Percentiles rank a stretch among this genome's conserved stretches.
Evolutionary conservation across 2,888 invertebrate genomes (phyloP).

Genomic region (Hedychridium roseum): DNA sequence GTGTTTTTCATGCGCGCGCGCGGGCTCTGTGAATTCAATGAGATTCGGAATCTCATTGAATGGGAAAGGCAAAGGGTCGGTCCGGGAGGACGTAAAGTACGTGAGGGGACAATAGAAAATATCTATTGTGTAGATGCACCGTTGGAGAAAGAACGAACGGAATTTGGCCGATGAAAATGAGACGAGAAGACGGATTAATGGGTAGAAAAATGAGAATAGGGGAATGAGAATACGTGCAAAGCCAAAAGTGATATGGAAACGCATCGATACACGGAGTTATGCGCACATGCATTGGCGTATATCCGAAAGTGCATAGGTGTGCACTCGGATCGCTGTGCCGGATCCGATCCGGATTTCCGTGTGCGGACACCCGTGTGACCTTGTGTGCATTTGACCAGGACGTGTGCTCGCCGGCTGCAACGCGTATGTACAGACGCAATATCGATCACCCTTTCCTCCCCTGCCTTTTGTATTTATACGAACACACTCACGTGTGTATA

Average conservation of each 20-base stretch:
- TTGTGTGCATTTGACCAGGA: slow-evolving; percentile 51
- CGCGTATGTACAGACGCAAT: slow-evolving; percentile 51
- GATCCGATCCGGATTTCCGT: slow-evolving; percentile 56
- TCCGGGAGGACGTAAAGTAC: not conserved
- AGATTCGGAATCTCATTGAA: too few relatives aligned
- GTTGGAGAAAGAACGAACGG: too few relatives aligned
- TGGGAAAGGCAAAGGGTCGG: slow-evolving; percentile 2
- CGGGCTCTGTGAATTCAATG: too few relatives aligned
- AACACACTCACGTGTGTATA: too few relatives aligned
- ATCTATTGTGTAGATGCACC: too few relatives aligned
- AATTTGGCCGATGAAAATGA: too few relatives aligned
- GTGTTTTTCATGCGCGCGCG: slow-evolving; percentile 45
- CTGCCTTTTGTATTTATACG: too few relatives aligned
- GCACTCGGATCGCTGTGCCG: slow-evolving; percentile 58
- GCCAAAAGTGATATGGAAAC: too few relatives aligned
- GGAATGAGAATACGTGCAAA: too few relatives aligned
- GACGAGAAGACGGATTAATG: too few relatives aligned
- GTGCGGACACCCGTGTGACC: slow-evolving; percentile 55
- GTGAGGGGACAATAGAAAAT: not conserved
- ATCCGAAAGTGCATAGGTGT: slow-evolving; percentile 43
- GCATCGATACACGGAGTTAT: slow-evolving; percentile 11
- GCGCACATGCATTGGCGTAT: slow-evolving; percentile 19
- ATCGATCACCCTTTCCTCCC: slow-evolving; percentile 42
- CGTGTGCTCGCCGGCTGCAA: slow-evolving; percentile 47
- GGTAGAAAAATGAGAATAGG: too few relatives aligned